phyloP scores from a whole-genome alignment of 2,797 vertebrate species.

The Lepus oiostolus region DNA sequence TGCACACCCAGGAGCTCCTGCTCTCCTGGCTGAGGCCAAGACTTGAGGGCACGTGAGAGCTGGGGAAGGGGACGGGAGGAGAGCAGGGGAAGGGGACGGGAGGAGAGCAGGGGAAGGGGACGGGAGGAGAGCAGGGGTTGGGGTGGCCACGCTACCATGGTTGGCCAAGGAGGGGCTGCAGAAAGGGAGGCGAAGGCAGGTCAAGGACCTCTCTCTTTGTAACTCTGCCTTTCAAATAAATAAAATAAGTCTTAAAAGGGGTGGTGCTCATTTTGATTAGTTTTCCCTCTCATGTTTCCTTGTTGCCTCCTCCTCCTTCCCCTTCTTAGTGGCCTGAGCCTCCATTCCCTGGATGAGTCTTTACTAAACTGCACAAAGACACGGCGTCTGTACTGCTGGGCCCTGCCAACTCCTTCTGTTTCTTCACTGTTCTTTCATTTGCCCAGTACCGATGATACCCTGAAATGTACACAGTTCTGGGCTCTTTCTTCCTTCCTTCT shows the following conservation, averaged over 20 bases:
- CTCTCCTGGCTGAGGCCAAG: background rate
- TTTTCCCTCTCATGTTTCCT: background rate
- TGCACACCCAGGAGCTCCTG: background rate
- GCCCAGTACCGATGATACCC: background rate
- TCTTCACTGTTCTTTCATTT: conserved; percentile 20
- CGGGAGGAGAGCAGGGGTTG: too few species aligned
- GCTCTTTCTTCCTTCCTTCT: background rate
- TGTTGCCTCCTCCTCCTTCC: background rate
- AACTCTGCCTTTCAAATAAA: too few species aligned
- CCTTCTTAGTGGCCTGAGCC: background rate
- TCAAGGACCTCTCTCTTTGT: background rate
- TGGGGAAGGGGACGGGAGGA: background rate
- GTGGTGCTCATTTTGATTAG: too few species aligned
- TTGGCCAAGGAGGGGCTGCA: background rate
- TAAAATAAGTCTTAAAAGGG: too few species aligned
- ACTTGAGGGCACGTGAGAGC: background rate
- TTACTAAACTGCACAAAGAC: background rate
- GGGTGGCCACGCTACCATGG: background rate
- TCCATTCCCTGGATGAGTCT: background rate
- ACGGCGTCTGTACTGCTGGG: background rate
- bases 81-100: too few species aligned
- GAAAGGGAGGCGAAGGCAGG: background rate
- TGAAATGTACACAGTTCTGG: background rate
- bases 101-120: too few species aligned
- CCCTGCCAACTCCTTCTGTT: background rate